A percentile compares a stretch with the other conserved stretches of the same genome.
These are phyloP conservation scores for Galerucella nymphaeae DNA, from an alignment of 2,888 invertebrate species.

Conservation along the genomic window DNA sequence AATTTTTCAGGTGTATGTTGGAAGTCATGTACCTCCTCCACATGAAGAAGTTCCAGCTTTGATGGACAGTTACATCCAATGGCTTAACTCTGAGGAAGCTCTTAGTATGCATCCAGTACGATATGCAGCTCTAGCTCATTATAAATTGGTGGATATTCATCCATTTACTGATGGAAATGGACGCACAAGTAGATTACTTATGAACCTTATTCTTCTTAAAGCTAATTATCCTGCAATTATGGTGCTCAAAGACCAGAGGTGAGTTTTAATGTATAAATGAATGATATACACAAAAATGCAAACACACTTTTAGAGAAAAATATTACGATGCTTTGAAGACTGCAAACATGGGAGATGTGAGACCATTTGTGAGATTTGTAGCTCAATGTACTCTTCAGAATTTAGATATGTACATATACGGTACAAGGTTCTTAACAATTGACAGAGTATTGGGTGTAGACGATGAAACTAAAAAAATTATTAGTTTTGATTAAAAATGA, in stretches of 20 bases:
- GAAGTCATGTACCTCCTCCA: constrained; percentile 92
- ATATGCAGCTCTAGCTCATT: constrained; percentile 95
- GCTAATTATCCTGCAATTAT: constrained; percentile 97
- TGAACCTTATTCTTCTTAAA: constrained; percentile 96
- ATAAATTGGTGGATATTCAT: constrained; percentile 96
- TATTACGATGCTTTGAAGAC: constrained; percentile 91
- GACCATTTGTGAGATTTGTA: constrained; percentile 96
- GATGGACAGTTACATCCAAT: constrained; percentile 90
- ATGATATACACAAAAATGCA: not conserved
- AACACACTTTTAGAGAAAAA: constrained; percentile 68
- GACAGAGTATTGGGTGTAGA: constrained; percentile 41
- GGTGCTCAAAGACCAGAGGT: constrained; percentile 85
- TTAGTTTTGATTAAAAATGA: constrained; percentile 39
- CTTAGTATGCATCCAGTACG: constrained; percentile 71
- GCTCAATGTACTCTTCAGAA: constrained; percentile 80
- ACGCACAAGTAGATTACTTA: constrained; percentile 91
- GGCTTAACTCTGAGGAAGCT: constrained; percentile 92
- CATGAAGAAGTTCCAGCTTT: constrained; percentile 83
- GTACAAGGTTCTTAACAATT: constrained; percentile 53
- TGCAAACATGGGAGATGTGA: constrained; percentile 93
- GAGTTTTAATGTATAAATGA: constrained; percentile 25
- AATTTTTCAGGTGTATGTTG: constrained; percentile 80
- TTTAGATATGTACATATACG: constrained; percentile 58
- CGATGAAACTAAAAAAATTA: constrained; percentile 46
- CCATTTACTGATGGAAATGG: constrained; percentile 98